Percentiles rank a stretch among this genome's conserved stretches.
These are phyloP conservation scores for Mormyrus iriodes DNA, from an alignment of 2,113 vertebrate genomes.

Conservation along the genomic window DNA sequence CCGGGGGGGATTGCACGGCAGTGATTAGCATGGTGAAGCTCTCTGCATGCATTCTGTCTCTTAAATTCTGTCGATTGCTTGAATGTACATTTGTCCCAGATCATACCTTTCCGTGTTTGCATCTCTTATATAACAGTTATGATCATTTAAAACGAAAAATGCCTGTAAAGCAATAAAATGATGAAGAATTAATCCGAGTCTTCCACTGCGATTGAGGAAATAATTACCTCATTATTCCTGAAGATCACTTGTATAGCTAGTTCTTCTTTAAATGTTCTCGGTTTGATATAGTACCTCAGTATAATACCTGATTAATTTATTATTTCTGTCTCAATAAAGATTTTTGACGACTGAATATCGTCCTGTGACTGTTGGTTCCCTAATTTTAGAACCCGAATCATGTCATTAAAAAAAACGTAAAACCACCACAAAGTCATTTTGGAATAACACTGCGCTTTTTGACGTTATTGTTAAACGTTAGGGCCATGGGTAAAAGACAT, in stretches of 20 bases:
- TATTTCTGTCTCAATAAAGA: conserved; percentile 93
- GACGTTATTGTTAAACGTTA: neutral
- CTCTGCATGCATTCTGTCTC: conserved; percentile 51
- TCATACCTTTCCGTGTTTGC: conserved; percentile 48
- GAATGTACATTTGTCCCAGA: conserved; percentile 52
- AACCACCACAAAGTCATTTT: neutral
- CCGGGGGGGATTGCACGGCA: conserved; percentile 34
- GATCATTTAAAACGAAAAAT: conserved; percentile 40
- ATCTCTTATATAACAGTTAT: conserved; percentile 43
- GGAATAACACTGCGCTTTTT: neutral
- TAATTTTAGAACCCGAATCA: conserved; percentile 13
- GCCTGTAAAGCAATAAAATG: conserved; percentile 53
- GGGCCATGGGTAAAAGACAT: neutral
- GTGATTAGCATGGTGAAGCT: conserved; percentile 61
- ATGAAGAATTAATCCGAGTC: conserved; percentile 44
- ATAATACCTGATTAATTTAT: conserved; percentile 84
- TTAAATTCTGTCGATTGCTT: conserved; percentile 30
- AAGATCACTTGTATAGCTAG: conserved; percentile 43
- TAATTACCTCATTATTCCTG: conserved; percentile 27
- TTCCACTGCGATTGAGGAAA: conserved; percentile 38
- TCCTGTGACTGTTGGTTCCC: neutral
- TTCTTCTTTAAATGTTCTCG: conserved; percentile 42
- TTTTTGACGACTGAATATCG: conserved; percentile 66
- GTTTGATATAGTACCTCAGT: conserved; percentile 62
- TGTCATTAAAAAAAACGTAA: neutral